phyloP scores from a whole-genome alignment of 2,888 invertebrate genomes.

The Xestia xanthographa region DNA sequence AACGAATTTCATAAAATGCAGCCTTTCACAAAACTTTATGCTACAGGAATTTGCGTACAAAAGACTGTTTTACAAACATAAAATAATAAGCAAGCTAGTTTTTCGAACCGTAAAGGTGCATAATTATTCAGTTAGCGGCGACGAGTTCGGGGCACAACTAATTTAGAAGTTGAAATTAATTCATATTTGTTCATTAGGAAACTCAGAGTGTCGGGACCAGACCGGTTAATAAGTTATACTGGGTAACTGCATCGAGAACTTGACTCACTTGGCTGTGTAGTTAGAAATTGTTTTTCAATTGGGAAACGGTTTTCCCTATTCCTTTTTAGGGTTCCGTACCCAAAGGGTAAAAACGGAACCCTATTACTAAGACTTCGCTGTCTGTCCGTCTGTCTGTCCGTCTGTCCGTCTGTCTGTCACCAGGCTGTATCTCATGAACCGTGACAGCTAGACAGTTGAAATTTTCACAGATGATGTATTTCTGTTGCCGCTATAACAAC shows the following conservation, averaged over 20 bases:
- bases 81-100: conserved; percentile 5
- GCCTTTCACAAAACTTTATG: not conserved
- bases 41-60: not conserved
- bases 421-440: too few relatives aligned
- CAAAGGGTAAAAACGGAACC: too few relatives aligned
- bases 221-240: conserved; percentile 2
- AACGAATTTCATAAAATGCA: not conserved
- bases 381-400: too few relatives aligned
- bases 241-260: not conserved
- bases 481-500: too few relatives aligned
- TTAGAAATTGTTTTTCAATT: not conserved
- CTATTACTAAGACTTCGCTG: too few relatives aligned
- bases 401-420: too few relatives aligned
- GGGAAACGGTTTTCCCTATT: not conserved
- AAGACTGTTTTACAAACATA: not conserved
- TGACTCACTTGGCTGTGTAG: not conserved
- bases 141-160: conserved; percentile 30
- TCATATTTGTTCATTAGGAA: conserved; percentile 48
- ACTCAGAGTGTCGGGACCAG: conserved; percentile 7
- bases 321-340: too few relatives aligned
- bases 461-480: too few relatives aligned
- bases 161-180: conserved; percentile 52
- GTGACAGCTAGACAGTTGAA: too few relatives aligned
- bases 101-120: conserved; percentile 26
- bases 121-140: conserved; percentile 41